Conservation (phyloP, 2,113 vertebrate species). For the Pedetes capensis region DNA sequence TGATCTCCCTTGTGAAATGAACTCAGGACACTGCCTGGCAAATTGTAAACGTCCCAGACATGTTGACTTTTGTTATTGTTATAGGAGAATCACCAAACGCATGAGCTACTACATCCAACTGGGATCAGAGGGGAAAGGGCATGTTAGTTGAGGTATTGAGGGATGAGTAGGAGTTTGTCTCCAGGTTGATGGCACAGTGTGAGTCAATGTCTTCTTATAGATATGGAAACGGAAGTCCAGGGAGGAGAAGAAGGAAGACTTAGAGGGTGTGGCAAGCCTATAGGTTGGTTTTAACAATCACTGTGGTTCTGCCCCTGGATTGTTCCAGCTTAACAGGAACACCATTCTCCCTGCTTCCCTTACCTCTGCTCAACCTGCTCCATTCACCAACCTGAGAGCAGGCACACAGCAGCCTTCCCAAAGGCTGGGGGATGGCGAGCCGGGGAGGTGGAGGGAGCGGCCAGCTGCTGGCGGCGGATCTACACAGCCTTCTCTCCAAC, state of each 20-base stretch:
- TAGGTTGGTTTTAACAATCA: neutral
- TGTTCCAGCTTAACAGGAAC: neutral
- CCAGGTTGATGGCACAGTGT: neutral
- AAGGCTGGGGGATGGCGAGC: neutral
- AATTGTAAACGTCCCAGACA: neutral
- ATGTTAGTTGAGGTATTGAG: slow-evolving; percentile 23
- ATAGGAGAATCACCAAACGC: neutral
- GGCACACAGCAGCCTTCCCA: neutral
- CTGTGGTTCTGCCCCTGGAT: neutral
- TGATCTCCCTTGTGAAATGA: neutral
- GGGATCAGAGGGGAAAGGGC: neutral
- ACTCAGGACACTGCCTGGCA: neutral
- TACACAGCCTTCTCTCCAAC: neutral
- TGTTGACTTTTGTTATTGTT: neutral
- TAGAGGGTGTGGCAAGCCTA: too few relatives aligned
- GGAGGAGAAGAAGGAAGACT: neutral
- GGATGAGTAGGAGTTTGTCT: slow-evolving; percentile 15
- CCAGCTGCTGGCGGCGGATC: neutral
- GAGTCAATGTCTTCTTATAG: neutral
- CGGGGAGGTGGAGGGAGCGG: neutral
- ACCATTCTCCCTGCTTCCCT: neutral
- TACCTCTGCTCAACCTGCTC: neutral
- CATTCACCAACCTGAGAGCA: neutral
- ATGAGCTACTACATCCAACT: neutral
- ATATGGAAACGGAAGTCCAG: neutral